Conservation (phyloP, 2,113 vertebrate species). For the Cephalopholis sonnerati region DNA sequence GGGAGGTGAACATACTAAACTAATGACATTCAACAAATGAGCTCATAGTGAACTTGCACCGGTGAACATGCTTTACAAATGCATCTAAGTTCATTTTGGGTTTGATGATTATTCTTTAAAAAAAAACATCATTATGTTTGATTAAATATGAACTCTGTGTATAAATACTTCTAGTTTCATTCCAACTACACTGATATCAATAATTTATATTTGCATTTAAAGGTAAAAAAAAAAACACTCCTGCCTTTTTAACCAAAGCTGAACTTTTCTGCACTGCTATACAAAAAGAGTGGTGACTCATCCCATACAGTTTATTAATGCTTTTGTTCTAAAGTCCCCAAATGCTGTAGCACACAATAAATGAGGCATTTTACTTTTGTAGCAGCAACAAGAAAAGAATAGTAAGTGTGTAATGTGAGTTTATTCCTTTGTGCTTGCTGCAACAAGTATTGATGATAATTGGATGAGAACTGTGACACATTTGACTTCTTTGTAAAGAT, state of each 20-base stretch:
- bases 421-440: not conserved
- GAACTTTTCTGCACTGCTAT: slow-evolving; percentile 9
- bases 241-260: not conserved
- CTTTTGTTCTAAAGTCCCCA: slow-evolving; percentile 5
- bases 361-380: slow-evolving; percentile 8
- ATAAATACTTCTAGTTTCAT: slow-evolving; percentile 14
- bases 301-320: slow-evolving; percentile 4
- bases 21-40: slow-evolving; percentile 70
- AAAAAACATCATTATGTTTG: slow-evolving; percentile 30
- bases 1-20: slow-evolving; percentile 52
- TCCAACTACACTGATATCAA: slow-evolving; percentile 25
- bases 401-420: not conserved
- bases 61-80: slow-evolving; percentile 46
- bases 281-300: not conserved
- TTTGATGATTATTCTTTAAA: slow-evolving; percentile 39
- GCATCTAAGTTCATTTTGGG: slow-evolving; percentile 26
- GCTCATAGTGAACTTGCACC: slow-evolving; percentile 20
- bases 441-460: not conserved
- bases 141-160: slow-evolving; percentile 53
- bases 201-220: slow-evolving; percentile 21
- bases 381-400: not conserved
- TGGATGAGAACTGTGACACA: too few species aligned
- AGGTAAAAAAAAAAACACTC: not conserved
- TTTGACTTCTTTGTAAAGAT: too few species aligned
- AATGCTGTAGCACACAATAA: slow-evolving; percentile 27